Conservation (phyloP, 2,797 vertebrate species). For the Emydoidea blandingii region DNA sequence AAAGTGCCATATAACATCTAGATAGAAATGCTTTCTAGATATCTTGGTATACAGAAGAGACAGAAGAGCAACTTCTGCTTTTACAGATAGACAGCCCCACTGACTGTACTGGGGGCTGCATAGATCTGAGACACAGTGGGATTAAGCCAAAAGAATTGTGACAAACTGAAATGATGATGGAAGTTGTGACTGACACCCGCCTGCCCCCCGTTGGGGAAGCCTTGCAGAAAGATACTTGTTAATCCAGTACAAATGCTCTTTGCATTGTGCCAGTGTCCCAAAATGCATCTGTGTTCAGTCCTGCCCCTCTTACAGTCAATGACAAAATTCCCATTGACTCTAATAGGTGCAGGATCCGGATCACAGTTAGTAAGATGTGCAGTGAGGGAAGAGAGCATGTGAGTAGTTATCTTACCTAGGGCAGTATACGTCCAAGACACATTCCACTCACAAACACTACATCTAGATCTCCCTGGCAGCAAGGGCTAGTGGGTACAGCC, state of each 20-base stretch:
- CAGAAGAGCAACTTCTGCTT: accelerated
- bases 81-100: background rate
- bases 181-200: background rate
- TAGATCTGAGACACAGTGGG: background rate
- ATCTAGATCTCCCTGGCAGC: background rate
- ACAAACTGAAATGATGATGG: background rate
- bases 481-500: accelerated
- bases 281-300: background rate
- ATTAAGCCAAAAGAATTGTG: background rate
- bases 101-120: accelerated
- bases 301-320: background rate
- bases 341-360: background rate
- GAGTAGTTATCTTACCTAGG: background rate
- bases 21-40: background rate
- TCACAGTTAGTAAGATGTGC: background rate
- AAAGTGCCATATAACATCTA: background rate
- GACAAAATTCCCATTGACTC: accelerated
- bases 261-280: conserved; percentile 15
- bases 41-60: background rate
- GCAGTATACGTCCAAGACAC: background rate
- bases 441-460: background rate
- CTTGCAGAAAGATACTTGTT: accelerated
- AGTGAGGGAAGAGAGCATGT: background rate
- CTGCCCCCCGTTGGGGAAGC: accelerated
- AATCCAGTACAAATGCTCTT: conserved; percentile 49